Percentiles rank a stretch among this genome's conserved stretches.
phyloP scores from a whole-genome alignment of 2,113 vertebrate species.

The Lagopus muta region DNA sequence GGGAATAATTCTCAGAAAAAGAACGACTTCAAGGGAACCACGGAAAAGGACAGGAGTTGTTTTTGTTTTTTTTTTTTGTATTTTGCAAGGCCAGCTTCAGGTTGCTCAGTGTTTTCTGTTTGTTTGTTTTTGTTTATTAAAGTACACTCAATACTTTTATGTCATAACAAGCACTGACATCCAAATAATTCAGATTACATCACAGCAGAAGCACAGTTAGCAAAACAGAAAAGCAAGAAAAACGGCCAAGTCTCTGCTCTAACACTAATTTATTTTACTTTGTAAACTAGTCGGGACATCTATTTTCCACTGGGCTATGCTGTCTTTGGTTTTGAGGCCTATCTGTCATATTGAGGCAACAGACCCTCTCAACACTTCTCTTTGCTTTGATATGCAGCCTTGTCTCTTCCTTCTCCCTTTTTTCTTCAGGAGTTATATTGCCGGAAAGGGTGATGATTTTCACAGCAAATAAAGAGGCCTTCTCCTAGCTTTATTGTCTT shows the following conservation, averaged over 20 bases:
- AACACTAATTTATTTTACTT: constrained; percentile 83
- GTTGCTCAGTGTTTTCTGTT: too few relatives aligned
- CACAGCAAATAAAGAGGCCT: constrained; percentile 86
- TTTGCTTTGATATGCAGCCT: constrained; percentile 90
- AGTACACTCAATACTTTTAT: neutral
- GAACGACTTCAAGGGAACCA: neutral
- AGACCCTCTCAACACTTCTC: constrained; percentile 83
- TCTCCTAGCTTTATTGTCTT: constrained; percentile 79
- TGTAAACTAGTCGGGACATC: constrained; percentile 82
- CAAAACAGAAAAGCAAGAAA: constrained; percentile 48
- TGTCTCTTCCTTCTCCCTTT: constrained; percentile 81
- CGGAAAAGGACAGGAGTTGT: neutral
- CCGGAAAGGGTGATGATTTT: constrained; percentile 88
- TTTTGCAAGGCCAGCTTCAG: neutral
- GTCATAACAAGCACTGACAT: neutral
- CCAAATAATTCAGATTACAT: neutral
- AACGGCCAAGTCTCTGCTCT: constrained; percentile 79
- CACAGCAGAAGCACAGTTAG: constrained; percentile 8
- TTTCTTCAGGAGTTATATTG: constrained; percentile 86
- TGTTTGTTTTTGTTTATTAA: neutral
- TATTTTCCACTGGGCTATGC: constrained; percentile 76
- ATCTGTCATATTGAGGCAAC: constrained; percentile 83
- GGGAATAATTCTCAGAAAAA: neutral
- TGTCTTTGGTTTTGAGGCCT: constrained; percentile 74
- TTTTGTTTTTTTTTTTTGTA: neutral